Evolutionary conservation across 2,888 invertebrate species (phyloP).

Genomic region (Agrochola litura): DNA sequence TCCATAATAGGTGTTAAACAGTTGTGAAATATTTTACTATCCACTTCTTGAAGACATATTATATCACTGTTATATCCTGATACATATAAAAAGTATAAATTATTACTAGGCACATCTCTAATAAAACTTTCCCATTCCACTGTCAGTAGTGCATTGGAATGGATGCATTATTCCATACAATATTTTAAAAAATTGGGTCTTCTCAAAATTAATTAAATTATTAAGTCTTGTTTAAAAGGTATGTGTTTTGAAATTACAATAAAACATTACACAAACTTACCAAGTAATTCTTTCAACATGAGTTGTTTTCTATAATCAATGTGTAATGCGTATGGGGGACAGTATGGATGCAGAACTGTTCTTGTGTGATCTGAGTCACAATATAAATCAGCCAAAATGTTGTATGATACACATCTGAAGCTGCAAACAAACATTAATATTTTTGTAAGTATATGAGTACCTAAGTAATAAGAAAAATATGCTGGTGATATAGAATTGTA

Average conservation of each 20-base stretch:
- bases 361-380: constrained; percentile 95
- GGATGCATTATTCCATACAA: background rate
- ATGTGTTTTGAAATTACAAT: background rate
- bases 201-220: background rate
- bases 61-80: constrained; percentile 97
- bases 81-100: constrained; percentile 34
- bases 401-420: constrained; percentile 96
- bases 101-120: background rate
- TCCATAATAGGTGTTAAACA: constrained; percentile 92
- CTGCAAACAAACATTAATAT: constrained; percentile 81
- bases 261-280: constrained; percentile 81
- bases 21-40: constrained; percentile 93
- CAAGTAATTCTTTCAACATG: constrained; percentile 95
- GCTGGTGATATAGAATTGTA: background rate
- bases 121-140: background rate
- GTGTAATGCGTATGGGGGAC: constrained; percentile 94
- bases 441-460: background rate
- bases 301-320: constrained; percentile 97
- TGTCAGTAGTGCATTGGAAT: background rate
- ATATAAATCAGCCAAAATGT: constrained; percentile 97
- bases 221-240: background rate
- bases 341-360: constrained; percentile 94
- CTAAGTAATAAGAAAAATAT: background rate
- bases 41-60: constrained; percentile 98
- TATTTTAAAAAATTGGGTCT: background rate